Evolutionary conservation across 53 echinoderm and acorn worm genomes (phyloP).

Genomic region (Antedon mediterranea): DNA sequence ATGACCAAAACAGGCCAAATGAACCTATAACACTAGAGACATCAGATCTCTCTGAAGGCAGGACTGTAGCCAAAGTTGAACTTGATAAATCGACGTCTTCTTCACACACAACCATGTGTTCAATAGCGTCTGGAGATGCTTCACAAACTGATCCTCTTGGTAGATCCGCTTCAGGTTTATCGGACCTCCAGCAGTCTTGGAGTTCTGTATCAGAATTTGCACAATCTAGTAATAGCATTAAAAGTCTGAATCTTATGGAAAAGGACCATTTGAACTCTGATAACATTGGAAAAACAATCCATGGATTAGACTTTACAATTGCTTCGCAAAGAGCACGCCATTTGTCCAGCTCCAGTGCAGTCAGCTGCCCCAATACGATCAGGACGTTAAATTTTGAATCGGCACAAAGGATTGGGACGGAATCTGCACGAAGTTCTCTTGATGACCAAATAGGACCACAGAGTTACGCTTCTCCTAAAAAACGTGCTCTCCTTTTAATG

Average conservation of each 20-base stretch:
- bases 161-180: conserved; percentile 27
- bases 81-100: conserved; percentile 22
- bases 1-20: background rate
- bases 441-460: background rate
- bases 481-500: background rate
- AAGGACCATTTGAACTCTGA: background rate
- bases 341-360: too few species aligned
- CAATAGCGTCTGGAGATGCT: conserved; percentile 20
- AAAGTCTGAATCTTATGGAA: background rate
- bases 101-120: conserved; percentile 21
- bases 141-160: conserved; percentile 29
- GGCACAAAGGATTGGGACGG: background rate
- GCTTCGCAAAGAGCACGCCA: background rate
- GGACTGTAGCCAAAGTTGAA: conserved; percentile 9
- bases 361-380: background rate
- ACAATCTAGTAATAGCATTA: conserved; percentile 4
- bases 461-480: background rate
- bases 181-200: conserved; percentile 18
- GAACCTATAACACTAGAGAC: conserved; percentile 17
- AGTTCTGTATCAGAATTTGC: background rate
- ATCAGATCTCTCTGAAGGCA: conserved; percentile 1
- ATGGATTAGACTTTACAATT: background rate
- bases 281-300: background rate
- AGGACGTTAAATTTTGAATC: background rate
- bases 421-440: background rate